phyloP scores from a whole-genome alignment of 2,797 vertebrate species.

The Forpus xanthops region DNA sequence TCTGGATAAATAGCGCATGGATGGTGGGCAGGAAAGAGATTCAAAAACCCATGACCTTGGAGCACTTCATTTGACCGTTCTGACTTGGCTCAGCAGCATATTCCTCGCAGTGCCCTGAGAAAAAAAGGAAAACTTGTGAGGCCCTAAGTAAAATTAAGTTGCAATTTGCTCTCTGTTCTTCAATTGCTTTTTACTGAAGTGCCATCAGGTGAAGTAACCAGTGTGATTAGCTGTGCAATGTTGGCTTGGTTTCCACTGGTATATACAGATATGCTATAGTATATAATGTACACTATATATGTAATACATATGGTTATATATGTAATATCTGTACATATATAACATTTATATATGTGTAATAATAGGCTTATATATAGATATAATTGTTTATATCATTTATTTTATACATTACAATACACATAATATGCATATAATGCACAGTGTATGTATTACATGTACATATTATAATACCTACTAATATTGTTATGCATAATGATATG shows the following conservation, averaged over 20 bases:
- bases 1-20: background rate
- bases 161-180: background rate
- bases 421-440: background rate
- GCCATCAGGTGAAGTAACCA: background rate
- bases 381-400: background rate
- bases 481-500: background rate
- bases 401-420: background rate
- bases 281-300: background rate
- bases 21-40: fast-evolving
- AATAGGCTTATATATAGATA: background rate
- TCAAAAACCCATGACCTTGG: background rate
- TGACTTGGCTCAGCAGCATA: background rate
- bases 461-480: background rate
- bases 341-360: background rate
- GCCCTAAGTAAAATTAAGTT: background rate
- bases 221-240: fast-evolving
- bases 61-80: background rate
- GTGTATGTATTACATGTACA: background rate
- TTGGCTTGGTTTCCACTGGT: background rate
- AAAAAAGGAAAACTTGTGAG: background rate
- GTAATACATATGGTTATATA: background rate
- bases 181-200: background rate
- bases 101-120: background rate
- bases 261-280: background rate
- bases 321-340: background rate